Evolutionary conservation across 23 tunicate genomes (phyloP).

Genomic region (Botrylloides violaceus): DNA sequence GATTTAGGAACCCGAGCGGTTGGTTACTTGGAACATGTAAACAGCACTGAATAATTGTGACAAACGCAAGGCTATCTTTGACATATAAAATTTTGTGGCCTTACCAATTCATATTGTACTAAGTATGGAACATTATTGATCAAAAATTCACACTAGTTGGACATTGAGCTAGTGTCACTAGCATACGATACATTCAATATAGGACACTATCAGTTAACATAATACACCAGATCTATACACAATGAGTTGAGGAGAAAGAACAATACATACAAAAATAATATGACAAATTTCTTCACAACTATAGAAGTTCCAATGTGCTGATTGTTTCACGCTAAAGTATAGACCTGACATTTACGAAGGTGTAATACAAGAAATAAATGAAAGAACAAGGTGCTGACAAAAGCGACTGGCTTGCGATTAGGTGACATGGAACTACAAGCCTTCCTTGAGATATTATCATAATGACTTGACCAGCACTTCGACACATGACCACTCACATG

Average conservation of each 20-base stretch:
- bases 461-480: not conserved
- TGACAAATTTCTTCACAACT: not conserved
- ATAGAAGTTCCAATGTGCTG: not conserved
- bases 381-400: not conserved
- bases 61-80: too few relatives aligned
- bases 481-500: not conserved
- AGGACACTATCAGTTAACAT: not conserved
- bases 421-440: not conserved
- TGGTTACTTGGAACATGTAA: too few relatives aligned
- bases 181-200: not conserved
- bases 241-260: slow-evolving; percentile 1
- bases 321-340: not conserved
- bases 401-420: not conserved
- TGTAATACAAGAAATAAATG: not conserved
- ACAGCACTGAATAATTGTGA: too few relatives aligned
- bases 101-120: too few relatives aligned
- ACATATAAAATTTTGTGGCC: too few relatives aligned
- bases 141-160: too few relatives aligned
- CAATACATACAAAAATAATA: slow-evolving; percentile 1
- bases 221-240: slow-evolving; percentile 1
- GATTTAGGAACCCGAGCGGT: not conserved
- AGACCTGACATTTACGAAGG: not conserved
- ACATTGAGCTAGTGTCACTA: too few relatives aligned
- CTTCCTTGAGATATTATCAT: not conserved
- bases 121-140: too few relatives aligned